Evolutionary conservation across 1,140 invertebrate genomes (phyloP).

Genomic region (Zaprionus vittiger): DNA sequence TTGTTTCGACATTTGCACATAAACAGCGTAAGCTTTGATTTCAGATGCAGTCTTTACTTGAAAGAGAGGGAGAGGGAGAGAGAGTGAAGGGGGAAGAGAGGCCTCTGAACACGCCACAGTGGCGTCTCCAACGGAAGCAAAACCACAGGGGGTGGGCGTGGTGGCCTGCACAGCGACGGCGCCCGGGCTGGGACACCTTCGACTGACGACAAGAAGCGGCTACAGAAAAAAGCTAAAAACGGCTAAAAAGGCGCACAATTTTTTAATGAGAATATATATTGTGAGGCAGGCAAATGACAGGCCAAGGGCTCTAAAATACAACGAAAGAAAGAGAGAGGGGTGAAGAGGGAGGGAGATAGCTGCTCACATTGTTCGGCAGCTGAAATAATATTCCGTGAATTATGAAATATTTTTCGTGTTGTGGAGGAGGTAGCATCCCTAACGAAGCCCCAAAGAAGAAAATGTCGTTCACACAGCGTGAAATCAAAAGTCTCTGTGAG

Average conservation of each 20-base stretch:
- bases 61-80: too few relatives aligned
- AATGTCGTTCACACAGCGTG: constrained; percentile 83
- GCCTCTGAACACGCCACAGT: constrained; percentile 51
- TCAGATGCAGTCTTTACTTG: constrained; percentile 8
- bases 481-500: constrained; percentile 52
- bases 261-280: constrained; percentile 83
- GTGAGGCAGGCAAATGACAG: constrained; percentile 70
- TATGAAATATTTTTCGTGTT: constrained; percentile 70
- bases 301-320: constrained; percentile 31
- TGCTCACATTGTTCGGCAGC: constrained; percentile 64
- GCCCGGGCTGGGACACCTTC: constrained; percentile 47
- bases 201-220: constrained; percentile 72
- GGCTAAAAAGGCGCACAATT: constrained; percentile 66
- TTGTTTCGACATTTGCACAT: constrained; percentile 83
- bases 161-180: constrained; percentile 35
- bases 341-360: background rate
- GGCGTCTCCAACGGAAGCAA: constrained; percentile 83
- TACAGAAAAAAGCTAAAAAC: background rate
- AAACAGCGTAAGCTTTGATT: constrained; percentile 69
- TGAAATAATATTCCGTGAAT: constrained; percentile 79
- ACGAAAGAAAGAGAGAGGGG: background rate
- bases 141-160: constrained; percentile 80
- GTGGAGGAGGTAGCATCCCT: constrained; percentile 50
- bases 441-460: constrained; percentile 67
- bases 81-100: background rate